phyloP scores from a whole-genome alignment of 1,140 invertebrate species.

The Dendroctonus valens region DNA sequence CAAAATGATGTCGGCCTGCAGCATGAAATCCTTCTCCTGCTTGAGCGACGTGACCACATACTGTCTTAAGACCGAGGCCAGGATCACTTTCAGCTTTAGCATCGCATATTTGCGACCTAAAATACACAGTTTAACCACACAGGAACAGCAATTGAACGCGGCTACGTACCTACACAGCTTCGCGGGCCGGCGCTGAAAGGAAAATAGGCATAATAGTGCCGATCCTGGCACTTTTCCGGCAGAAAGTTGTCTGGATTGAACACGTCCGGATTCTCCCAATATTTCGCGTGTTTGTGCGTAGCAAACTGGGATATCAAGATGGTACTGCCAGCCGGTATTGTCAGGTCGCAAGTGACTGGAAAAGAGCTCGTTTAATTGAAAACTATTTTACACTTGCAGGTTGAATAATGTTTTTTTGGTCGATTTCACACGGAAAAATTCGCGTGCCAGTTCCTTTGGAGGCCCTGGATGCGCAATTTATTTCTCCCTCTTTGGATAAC shows the following conservation, averaged over 20 bases:
- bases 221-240: conserved; percentile 70
- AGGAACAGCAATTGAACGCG: not conserved
- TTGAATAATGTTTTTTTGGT: too few relatives aligned
- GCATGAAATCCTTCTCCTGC: conserved; percentile 66
- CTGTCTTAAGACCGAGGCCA: conserved; percentile 80
- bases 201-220: conserved; percentile 82
- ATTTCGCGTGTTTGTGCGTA: conserved; percentile 72
- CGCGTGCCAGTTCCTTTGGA: too few relatives aligned
- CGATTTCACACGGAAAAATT: too few relatives aligned
- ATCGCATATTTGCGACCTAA: conserved; percentile 73
- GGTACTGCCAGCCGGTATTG: conserved; percentile 63
- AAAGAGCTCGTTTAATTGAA: conserved; percentile 3
- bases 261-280: conserved; percentile 76
- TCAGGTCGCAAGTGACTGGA: conserved; percentile 52
- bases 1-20: conserved; percentile 78
- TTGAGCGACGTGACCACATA: conserved; percentile 70
- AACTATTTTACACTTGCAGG: too few relatives aligned
- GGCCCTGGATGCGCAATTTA: too few relatives aligned
- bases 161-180: conserved; percentile 69
- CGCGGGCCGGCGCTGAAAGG: conserved; percentile 86
- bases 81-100: conserved; percentile 71
- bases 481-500: too few relatives aligned
- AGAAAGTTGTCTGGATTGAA: conserved; percentile 92
- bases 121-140: conserved; percentile 12
- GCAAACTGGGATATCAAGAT: conserved; percentile 61